Base-by-base conservation (phyloP, 2,797 vertebrate species). In the Choloepus didactylus region DNA sequence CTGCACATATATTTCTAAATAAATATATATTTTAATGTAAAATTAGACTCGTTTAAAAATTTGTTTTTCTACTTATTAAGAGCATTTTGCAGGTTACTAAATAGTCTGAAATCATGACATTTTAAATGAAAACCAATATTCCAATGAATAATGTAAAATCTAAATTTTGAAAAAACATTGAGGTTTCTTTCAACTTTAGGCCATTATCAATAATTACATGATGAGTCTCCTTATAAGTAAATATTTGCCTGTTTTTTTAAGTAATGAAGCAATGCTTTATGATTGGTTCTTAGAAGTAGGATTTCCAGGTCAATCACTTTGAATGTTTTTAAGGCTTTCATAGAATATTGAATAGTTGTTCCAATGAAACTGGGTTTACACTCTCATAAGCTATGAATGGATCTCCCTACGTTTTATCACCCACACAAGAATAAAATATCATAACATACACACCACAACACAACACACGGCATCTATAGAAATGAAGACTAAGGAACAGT, bases 141-240 rank as follows among this genome's bases (percentile, higher is more conserved):
- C 29, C n/a, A 79, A 29, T 73, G 62, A 77, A 62, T 77, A 90
- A 60, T 83, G 11, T 62, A 95, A 87, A 2, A 77, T 59, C 84
- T 92, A 90, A 69, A 81, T 92, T 91, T 89, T 92, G 21, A 81
- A 67, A 23, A 93, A 83, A 90, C 4, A 64, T 3, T 49, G 29
- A 56, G 3, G 0, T 77, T 77, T 66, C 38, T 76, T 87, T 90
- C n/a, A 87, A 90, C 29, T 7, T 76, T 83, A 86, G 54, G 44
- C 2, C 11, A 66, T 56, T 93, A 46, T 66, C 41, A 82, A 73
- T 88, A 67, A 90, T 77, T 76, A 82, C 23, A 73, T 59, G 14
- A 41, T 77, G 60, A 56, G 21, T 87, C 6, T 49, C 8, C 27
- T 80, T 87, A 31, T 49, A 70, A 72, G 8, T 81, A 87, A 54